phyloP scores from a whole-genome alignment of 1,140 invertebrate species.

The Calycopis cecrops region DNA sequence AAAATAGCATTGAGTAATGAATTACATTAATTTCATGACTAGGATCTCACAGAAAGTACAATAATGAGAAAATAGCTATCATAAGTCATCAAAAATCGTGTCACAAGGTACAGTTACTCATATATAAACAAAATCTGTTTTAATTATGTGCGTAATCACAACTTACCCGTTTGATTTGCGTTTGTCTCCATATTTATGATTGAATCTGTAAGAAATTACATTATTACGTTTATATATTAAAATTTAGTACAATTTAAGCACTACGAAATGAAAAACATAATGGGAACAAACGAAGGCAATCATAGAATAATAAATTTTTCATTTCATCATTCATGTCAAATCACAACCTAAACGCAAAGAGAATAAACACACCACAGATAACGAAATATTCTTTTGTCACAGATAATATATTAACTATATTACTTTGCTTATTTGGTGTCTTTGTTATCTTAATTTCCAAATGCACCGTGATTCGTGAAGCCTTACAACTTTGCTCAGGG shows the following conservation, averaged over 20 bases:
- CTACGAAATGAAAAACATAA: slow-evolving; percentile 8
- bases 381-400: too few species aligned
- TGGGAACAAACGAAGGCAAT: slow-evolving; percentile 6
- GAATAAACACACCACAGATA: too few species aligned
- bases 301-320: slow-evolving; percentile 3
- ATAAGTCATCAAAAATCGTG: slow-evolving; percentile 48
- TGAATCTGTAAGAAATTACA: slow-evolving; percentile 51
- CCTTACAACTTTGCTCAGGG: too few species aligned
- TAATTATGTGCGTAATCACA: slow-evolving; percentile 33
- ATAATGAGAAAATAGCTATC: slow-evolving; percentile 14
- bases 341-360: not conserved
- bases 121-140: slow-evolving; percentile 62
- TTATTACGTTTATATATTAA: slow-evolving; percentile 44
- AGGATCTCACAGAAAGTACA: slow-evolving; percentile 22
- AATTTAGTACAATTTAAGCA: slow-evolving; percentile 6
- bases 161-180: slow-evolving; percentile 64
- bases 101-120: slow-evolving; percentile 69
- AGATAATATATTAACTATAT: too few species aligned
- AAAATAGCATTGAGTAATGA: too few species aligned
- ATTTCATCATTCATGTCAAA: slow-evolving; percentile 8
- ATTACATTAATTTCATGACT: too few species aligned
- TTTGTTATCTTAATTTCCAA: too few species aligned
- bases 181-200: slow-evolving; percentile 56
- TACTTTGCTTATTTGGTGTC: too few species aligned
- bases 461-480: too few species aligned